Conservation (phyloP, 2,888 invertebrate species). For the Ischnus inquisitorius region DNA sequence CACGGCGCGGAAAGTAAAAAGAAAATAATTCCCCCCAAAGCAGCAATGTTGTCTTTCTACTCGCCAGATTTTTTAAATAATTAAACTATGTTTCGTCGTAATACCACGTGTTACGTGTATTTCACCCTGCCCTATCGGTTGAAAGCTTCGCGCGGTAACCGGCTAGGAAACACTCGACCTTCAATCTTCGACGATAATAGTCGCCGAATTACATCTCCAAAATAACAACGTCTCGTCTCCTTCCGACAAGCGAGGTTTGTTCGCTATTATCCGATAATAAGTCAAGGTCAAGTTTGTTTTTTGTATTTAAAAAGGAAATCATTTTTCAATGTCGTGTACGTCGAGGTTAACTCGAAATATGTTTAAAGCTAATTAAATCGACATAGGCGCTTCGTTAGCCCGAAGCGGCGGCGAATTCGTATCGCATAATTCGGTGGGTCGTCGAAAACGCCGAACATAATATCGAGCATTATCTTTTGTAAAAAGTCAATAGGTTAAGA, state of each 20-base stretch:
- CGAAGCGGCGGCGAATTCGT: not conserved
- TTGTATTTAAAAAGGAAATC: not conserved
- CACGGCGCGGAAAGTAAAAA: conserved; percentile 69
- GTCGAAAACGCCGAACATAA: not conserved
- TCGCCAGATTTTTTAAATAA: conserved; percentile 7
- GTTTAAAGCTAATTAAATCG: not conserved
- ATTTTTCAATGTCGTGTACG: not conserved
- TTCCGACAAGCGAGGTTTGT: not conserved
- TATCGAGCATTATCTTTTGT: conserved; percentile 12
- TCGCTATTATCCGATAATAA: not conserved
- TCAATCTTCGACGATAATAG: not conserved
- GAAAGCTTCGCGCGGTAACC: not conserved
- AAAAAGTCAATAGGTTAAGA: conserved; percentile 62
- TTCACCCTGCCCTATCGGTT: not conserved
- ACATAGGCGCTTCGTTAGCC: not conserved
- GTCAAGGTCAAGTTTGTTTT: not conserved
- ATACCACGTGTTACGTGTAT: not conserved
- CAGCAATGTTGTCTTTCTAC: not conserved
- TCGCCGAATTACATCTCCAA: not conserved
- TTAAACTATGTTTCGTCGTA: conserved; percentile 22
- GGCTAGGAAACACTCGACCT: not conserved
- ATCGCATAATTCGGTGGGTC: not conserved
- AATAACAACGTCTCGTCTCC: not conserved
- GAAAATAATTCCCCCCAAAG: conserved; percentile 35
- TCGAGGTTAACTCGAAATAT: conserved; percentile 11